A percentile compares a stretch with the other conserved stretches of the same genome.
Conservation (phyloP, 2,888 invertebrate genomes). For the Lysandra bellargus region DNA sequence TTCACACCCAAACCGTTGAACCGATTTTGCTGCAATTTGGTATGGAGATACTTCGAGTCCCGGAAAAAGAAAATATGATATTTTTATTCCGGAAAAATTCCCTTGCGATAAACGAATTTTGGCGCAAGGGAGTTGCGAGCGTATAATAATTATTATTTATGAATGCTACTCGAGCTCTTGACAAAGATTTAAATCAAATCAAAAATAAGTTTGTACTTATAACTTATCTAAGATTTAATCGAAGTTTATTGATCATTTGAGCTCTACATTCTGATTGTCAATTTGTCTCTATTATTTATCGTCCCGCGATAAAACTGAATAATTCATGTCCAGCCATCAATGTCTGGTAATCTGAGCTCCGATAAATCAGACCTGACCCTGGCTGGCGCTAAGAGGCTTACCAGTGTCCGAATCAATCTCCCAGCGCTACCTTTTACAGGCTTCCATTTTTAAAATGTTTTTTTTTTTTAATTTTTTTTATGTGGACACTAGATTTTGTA, state of each 20-base stretch:
- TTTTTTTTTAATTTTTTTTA: too few relatives aligned
- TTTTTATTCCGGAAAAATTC: too few relatives aligned
- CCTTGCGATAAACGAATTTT: too few relatives aligned
- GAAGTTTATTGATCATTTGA: not conserved
- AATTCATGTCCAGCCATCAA: constrained; percentile 43
- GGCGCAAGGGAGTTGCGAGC: too few relatives aligned
- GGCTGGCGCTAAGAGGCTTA: constrained; percentile 38
- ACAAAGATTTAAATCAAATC: not conserved
- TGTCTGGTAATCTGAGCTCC: constrained; percentile 39
- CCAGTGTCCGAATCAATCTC: constrained; percentile 33
- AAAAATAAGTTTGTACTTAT: not conserved
- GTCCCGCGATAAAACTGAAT: constrained; percentile 46
- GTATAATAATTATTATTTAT: not conserved
- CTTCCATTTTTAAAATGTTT: not conserved
- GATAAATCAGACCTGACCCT: constrained; percentile 42
- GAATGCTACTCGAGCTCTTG: not conserved
- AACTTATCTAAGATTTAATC: not conserved
- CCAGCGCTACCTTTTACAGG: constrained; percentile 1
- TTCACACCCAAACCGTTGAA: too few relatives aligned
- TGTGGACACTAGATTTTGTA: not conserved
- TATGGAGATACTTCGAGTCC: too few relatives aligned
- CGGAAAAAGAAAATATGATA: too few relatives aligned
- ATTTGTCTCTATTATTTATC: constrained; percentile 48
- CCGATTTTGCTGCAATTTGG: too few relatives aligned
- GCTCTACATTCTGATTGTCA: constrained; percentile 46